Conservation (phyloP, 2,888 invertebrate genomes). For the Erynnis tages region DNA sequence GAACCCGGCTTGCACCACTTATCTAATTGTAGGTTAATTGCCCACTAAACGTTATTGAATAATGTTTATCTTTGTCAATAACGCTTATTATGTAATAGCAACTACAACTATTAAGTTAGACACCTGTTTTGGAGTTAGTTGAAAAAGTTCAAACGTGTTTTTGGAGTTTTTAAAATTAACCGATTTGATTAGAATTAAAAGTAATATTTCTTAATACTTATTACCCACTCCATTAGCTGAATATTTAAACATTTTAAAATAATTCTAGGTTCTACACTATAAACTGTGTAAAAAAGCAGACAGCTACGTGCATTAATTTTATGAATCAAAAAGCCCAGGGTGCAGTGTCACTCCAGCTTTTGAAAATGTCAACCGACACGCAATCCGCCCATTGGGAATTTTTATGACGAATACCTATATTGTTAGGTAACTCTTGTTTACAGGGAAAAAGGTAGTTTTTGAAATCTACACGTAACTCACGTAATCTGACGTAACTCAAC, state of each 20-base stretch:
- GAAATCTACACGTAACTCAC: no score
- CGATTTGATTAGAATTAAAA: no score
- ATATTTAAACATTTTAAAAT: no score
- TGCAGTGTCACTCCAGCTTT: not conserved
- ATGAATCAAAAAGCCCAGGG: not conserved
- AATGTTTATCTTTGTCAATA: not conserved
- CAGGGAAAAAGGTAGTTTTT: no score
- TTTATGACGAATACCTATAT: constrained; percentile 7
- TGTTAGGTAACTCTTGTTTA: not conserved
- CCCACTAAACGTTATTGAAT: not conserved
- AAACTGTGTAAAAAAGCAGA: not conserved
- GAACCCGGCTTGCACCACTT: constrained; percentile 13
- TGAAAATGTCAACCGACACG: not conserved
- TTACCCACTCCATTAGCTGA: no score
- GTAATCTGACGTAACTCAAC: no score
- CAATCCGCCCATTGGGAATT: constrained; percentile 32
- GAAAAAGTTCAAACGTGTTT: no score
- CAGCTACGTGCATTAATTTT: not conserved
- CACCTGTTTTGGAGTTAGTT: no score
- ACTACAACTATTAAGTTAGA: no score
- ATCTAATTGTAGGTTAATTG: constrained; percentile 6
- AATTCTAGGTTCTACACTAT: not conserved
- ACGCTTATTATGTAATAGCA: no score
- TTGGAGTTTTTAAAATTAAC: no score
- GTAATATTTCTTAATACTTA: no score